Base-by-base conservation (phyloP, 2,888 invertebrate species). In the Caenorhabditis imperialis region DNA sequence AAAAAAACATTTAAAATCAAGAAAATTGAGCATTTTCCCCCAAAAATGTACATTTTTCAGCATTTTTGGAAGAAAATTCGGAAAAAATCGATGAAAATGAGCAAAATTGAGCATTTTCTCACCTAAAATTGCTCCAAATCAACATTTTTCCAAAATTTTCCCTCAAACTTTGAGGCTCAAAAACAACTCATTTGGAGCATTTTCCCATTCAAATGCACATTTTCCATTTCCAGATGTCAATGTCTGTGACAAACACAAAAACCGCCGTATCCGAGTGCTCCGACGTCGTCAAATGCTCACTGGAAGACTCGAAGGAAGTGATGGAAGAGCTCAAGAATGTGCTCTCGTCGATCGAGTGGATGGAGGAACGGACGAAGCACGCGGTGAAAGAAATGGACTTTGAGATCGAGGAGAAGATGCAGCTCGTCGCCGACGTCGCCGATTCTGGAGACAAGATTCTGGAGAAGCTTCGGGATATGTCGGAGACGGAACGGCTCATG, bases 351-450 rank as follows among this genome's bases (percentile, higher is more conserved):
- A 62, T 75, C 2, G 58, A 62, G 20, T 35, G 54, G 37, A 53
- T 54, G 27, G 23, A 47, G 0, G 62, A 69, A 7, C 40, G 53
- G 23, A 53, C 57, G 18, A 57, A 50, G 27, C 62, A 69, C 20
- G 47, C 62, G 5, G 63, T 63, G 10, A 75, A 69, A 57, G 74
- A 67, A 12, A 54, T 74, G 55, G 67, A 74, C 55, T 74, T 61
- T 22, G 63, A 58, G 27, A 45, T 63, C 3, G 53, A 72, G n/a
- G 63, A 63, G 10, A 72, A 63, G 20, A 63, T 63, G 58, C 58
- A 72, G 16, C 35, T 58, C 8, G 55, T 74, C 7, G 14, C 45
- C 8, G 54, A 35, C 7, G 53, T 44, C 12, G 67, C 48, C 1
- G 61, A 67, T 38, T n/a, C n/a, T n/a, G 55, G 55, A 45, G 61